Base-by-base conservation (phyloP, 2,888 invertebrate species). In the Liposcelis brunnea region DNA sequence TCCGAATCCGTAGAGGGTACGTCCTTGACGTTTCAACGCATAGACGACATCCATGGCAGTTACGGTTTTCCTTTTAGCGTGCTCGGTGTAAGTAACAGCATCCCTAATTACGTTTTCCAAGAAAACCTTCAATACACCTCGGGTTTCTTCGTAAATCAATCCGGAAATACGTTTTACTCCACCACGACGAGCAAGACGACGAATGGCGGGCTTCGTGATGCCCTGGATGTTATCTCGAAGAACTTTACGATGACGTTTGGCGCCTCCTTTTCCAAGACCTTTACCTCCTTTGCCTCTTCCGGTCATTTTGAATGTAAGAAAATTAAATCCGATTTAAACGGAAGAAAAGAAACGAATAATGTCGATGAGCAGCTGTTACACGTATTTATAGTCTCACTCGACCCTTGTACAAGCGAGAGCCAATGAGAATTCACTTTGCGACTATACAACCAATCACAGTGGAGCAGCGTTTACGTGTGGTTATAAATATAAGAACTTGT, bases 21-120 rank as follows among this genome's bases (percentile, higher is more conserved):
- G 70, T 3, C 83, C 82, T 64, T 85, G 84, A 43, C 83, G 68
- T 59, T 86, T 85, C 56, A 85, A 61, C n/a, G 83, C 83, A 57
- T 85, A 87, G 42, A 86, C 83, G 10, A 87, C 80, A 54, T 86
- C 85, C 85, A 86, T 85, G 12, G 84, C 83, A 0, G 84, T 86
- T 37, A 86, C 85, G 1, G 85, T 87, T 66, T 87, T 87, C 54
- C 85, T 69, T 63, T 86, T 87, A 31, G 85, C 85, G 58, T 87
- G 84, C 58, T 86, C 84, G 1, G 84, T 85, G 62, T 84, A 85
- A 2, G 82, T 84, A 43, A 84, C 82, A n/a, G 84, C 82, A 58
- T 84, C 84, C 37, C 80, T 70, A 54, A 86, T 82, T 0, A 85
- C 42, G 59, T 82, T 83, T 59, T 84, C 83, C 48, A 87, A 68